Conservation (phyloP, 2,113 vertebrate species). For the Nerophis lumbriciformis region DNA sequence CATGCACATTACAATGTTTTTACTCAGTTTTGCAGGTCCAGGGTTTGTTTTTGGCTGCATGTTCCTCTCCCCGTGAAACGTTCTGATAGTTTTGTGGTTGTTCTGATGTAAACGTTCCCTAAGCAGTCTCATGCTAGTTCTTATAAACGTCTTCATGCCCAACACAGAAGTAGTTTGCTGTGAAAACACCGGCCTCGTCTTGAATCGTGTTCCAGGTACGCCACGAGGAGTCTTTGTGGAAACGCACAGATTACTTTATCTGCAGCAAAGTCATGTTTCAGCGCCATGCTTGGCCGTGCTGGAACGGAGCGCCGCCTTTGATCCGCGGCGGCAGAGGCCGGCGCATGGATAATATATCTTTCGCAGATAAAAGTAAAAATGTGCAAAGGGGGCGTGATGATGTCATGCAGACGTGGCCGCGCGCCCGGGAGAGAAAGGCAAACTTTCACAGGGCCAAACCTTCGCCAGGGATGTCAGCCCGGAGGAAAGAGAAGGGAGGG, state of each 20-base stretch:
- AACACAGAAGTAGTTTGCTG: conserved; percentile 1
- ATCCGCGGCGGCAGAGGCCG: conserved; percentile 59
- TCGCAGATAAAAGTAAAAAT: conserved; percentile 79
- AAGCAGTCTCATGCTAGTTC: not conserved
- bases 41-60: not conserved
- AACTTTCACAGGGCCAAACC: conserved; percentile 63
- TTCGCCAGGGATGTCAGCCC: conserved; percentile 44
- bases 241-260: conserved; percentile 75
- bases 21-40: too few relatives aligned
- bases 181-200: conserved; percentile 40
- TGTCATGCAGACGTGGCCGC: conserved; percentile 67
- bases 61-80: not conserved
- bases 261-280: conserved; percentile 73
- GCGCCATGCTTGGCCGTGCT: conserved; percentile 61
- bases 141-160: not conserved
- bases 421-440: conserved; percentile 63
- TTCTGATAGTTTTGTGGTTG: not conserved
- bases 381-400: conserved; percentile 64
- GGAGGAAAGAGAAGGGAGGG: conserved; percentile 26
- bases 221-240: conserved; percentile 66
- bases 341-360: conserved; percentile 77
- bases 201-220: conserved; percentile 56
- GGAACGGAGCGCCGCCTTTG: conserved; percentile 71
- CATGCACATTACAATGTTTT: not conserved
- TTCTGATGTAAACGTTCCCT: conserved; percentile 1